Base-by-base conservation (phyloP, 2,888 invertebrate genomes). In the Polydrusus tereticollis region DNA sequence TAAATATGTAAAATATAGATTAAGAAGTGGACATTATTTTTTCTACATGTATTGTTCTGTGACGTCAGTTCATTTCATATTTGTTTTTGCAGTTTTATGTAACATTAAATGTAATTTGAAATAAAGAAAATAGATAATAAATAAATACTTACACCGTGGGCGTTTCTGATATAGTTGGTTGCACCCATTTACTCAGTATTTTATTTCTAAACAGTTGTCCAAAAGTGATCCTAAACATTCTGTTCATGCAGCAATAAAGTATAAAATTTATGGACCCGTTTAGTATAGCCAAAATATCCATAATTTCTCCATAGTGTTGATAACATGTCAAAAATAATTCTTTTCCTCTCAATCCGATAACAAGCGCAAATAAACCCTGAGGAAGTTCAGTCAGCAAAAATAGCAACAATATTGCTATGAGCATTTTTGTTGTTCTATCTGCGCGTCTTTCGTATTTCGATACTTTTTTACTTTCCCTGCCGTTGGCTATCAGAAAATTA, bases 181-280 rank as follows among this genome's bases (percentile, higher is more conserved):
- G 87, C 72, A 89, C 87, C 81, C 90, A 90, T 68, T 90, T 88
- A 16, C 88, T 87, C 73, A 92, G 84, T 29, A 90, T 88, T 69
- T 88, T 88, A n/a, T 90, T 90, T 74, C 90, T 88, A 81, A 95
- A 91, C 79, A 94, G 85, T 80, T 91, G 89, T 10, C 90, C 88
- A 83, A 93, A 95, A 0, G 93, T 93, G 77, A 90, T 90, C 14
- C 98, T 89, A 85, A 98, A 98, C 88, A 97, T 97, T 75, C 94
- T 90, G 74, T 96, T 96, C 97, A 98, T 97, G 63, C 94, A 89
- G 82, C 97, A 97, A 84, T 97, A 98, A 47, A 98, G 88, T 65
- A 97, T 93, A 82, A 98, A 98, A 85, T 97, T 98, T 70, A 97
- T 94, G 0, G 96, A 94, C 7, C 96, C 95, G 85, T 97, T 98